These are phyloP conservation scores for Lasius platythorax DNA, from an alignment of 2,888 invertebrate genomes.

Conservation along the genomic window DNA sequence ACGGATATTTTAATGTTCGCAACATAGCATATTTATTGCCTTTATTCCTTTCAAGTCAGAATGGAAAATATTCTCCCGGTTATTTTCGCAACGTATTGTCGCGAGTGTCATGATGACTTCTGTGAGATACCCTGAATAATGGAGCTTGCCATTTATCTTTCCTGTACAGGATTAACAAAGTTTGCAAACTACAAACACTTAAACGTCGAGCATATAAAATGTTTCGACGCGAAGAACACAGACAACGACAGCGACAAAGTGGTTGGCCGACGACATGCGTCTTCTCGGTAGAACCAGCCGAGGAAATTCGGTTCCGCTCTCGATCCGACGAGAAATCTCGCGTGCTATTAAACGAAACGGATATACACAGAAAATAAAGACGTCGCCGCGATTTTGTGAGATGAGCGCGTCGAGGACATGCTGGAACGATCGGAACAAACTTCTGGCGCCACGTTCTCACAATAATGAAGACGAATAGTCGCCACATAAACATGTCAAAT, in stretches of 20 bases:
- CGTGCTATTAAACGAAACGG: slow-evolving; percentile 13
- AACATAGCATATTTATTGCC: not conserved
- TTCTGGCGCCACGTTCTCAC: slow-evolving; percentile 12
- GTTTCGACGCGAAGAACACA: not conserved
- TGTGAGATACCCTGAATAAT: not conserved
- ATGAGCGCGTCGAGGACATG: not conserved
- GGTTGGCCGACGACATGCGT: not conserved
- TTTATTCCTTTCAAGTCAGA: not conserved
- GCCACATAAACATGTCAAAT: slow-evolving; percentile 34
- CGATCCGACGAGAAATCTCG: slow-evolving; percentile 19
- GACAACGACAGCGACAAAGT: not conserved
- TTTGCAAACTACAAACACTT: slow-evolving; percentile 3
- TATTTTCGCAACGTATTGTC: not conserved
- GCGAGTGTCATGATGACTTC: not conserved
- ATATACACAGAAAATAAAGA: slow-evolving; percentile 36
- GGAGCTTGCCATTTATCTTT: not conserved
- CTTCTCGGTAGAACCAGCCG: not conserved
- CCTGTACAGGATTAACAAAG: not conserved
- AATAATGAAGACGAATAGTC: slow-evolving; percentile 44
- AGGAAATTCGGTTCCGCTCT: slow-evolving; percentile 12
- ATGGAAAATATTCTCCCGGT: not conserved
- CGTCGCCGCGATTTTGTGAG: slow-evolving; percentile 15
- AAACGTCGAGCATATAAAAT: slow-evolving; percentile 10
- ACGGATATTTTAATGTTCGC: not conserved
- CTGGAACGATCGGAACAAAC: not conserved